Percentiles rank a stretch among this genome's conserved stretches.
Evolutionary conservation across 2,797 vertebrate species (phyloP).

Genomic region (Lophura swinhoii): DNA sequence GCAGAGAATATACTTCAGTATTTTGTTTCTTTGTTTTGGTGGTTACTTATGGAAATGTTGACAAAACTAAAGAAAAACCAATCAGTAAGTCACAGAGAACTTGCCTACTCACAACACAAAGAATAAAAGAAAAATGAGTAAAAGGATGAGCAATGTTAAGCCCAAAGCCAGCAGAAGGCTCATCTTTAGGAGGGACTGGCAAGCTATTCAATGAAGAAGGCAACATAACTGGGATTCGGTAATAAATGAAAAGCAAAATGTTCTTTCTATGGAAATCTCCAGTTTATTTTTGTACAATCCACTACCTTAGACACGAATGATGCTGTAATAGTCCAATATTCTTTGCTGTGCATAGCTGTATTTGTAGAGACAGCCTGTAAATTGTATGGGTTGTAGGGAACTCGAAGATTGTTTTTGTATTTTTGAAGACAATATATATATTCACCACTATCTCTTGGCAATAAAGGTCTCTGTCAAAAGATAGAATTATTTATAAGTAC

Average conservation of each 20-base stretch:
- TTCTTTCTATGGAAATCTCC: not conserved
- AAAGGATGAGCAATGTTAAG: not conserved
- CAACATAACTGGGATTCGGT: not conserved
- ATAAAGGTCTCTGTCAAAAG: constrained; percentile 35
- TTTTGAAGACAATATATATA: constrained; percentile 76
- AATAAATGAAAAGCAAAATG: not conserved
- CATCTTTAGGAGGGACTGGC: not conserved
- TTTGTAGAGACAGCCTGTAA: constrained; percentile 74
- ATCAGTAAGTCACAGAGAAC: not conserved
- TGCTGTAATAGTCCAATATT: constrained; percentile 78
- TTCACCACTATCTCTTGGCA: constrained; percentile 68
- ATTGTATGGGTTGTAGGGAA: constrained; percentile 72
- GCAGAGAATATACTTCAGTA: not conserved
- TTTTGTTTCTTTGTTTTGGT: not conserved
- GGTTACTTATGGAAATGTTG: not conserved
- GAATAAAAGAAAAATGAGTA: not conserved
- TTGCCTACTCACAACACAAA: not conserved
- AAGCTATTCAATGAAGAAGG: not conserved
- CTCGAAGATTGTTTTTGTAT: constrained; percentile 22
- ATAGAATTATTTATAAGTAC: not conserved
- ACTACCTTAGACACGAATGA: constrained; percentile 78
- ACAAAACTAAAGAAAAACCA: not conserved
- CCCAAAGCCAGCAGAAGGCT: not conserved
- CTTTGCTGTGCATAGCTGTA: constrained; percentile 59
- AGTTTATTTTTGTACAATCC: not conserved